These are phyloP conservation scores for Aegotheles bennettii DNA, from an alignment of 2,113 vertebrate genomes.

Conservation along the genomic window DNA sequence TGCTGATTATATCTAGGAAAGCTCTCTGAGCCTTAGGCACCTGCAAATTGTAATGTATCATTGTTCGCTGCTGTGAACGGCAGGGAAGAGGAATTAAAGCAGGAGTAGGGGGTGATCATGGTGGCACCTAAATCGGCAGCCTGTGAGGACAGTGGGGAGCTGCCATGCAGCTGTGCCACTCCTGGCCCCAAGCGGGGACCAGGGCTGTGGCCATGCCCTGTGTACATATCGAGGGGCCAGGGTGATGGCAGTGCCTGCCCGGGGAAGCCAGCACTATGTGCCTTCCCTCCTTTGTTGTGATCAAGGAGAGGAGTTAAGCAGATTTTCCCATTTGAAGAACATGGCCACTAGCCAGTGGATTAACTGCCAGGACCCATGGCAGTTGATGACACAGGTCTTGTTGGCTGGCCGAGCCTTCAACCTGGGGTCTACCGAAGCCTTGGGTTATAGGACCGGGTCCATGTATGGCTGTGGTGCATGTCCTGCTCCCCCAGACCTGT, in stretches of 20 bases:
- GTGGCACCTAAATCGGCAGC: not conserved
- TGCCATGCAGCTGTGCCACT: not conserved
- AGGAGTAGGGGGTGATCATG: not conserved
- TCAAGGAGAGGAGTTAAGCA: not conserved
- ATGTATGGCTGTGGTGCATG: not conserved
- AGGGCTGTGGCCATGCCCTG: not conserved
- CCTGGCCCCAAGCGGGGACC: not conserved
- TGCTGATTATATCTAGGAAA: conserved; percentile 57
- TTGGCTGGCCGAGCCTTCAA: not conserved
- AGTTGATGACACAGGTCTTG: rapidly evolving
- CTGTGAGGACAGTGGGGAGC: not conserved
- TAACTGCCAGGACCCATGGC: not conserved
- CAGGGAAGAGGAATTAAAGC: conserved; percentile 37
- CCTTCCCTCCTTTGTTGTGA: not conserved
- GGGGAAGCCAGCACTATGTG: rapidly evolving
- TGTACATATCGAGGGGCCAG: not conserved
- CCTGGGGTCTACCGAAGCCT: not conserved
- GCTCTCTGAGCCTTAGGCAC: conserved; percentile 38
- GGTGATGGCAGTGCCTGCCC: not conserved
- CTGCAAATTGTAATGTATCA: conserved; percentile 50
- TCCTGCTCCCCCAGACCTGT: not conserved
- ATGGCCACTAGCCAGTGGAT: rapidly evolving
- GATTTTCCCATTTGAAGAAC: not conserved
- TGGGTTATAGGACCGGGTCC: rapidly evolving
- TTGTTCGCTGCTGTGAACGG: conserved; percentile 3